Percentiles rank a stretch among this genome's conserved stretches.
Conservation (phyloP, 2,888 invertebrate species). For the Lasius fuliginosus region DNA sequence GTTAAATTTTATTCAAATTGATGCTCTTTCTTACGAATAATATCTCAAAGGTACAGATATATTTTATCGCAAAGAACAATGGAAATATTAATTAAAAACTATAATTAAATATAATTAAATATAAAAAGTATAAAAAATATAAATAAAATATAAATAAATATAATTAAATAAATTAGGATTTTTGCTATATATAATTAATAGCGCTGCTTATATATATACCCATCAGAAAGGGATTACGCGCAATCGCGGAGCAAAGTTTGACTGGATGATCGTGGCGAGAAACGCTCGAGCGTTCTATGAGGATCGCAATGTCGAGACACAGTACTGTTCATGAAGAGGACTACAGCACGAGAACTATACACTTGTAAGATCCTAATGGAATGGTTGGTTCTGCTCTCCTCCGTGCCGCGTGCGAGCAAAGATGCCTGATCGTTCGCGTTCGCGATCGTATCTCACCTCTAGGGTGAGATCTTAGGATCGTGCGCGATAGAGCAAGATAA, state of each 20-base stretch:
- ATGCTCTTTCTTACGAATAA: neutral
- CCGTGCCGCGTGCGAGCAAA: conserved; percentile 63
- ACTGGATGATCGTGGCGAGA: neutral
- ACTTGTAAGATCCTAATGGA: conserved; percentile 76
- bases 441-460: conserved; percentile 80
- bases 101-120: neutral
- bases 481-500: conserved; percentile 84
- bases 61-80: neutral
- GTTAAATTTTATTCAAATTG: neutral
- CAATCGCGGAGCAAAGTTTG: conserved; percentile 10
- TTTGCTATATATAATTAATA: neutral
- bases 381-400: conserved; percentile 73
- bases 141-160: neutral
- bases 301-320: conserved; percentile 49
- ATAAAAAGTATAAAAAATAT: no score
- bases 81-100: neutral
- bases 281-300: conserved; percentile 25
- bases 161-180: neutral
- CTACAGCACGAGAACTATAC: conserved; percentile 20
- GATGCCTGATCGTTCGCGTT: conserved; percentile 67
- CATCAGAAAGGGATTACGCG: neutral
- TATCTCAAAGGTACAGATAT: neutral
- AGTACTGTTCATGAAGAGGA: conserved; percentile 40
- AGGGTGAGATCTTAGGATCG: conserved; percentile 83
- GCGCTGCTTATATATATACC: neutral